phyloP scores from a whole-genome alignment of 2,797 vertebrate genomes.

The Spheniscus humboldti region DNA sequence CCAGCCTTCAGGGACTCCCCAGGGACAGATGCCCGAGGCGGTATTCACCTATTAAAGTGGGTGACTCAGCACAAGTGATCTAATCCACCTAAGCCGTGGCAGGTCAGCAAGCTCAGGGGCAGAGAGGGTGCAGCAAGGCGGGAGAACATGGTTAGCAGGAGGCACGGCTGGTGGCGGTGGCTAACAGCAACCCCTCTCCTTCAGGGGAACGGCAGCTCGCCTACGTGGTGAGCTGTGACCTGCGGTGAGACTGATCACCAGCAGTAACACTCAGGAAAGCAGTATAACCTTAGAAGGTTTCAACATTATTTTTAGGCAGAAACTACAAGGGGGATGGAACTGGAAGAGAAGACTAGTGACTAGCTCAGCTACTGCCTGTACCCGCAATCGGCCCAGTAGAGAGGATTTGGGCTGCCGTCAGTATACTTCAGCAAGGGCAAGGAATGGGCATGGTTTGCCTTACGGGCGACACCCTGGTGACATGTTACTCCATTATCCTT shows the following conservation, averaged over 20 bases:
- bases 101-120: background rate
- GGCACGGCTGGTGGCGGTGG: background rate
- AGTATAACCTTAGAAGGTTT: background rate
- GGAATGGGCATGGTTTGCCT: background rate
- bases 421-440: background rate
- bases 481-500: rapidly evolving
- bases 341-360: background rate
- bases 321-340: background rate
- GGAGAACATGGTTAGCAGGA: background rate
- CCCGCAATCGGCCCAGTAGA: background rate
- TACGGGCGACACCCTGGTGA: rapidly evolving
- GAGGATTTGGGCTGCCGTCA: background rate
- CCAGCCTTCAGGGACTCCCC: background rate
- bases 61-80: background rate
- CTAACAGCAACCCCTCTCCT: background rate
- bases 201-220: background rate
- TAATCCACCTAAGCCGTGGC: background rate
- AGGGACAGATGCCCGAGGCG: background rate
- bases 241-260: background rate
- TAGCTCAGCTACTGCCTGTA: background rate
- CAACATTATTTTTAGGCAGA: background rate
- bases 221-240: rapidly evolving
- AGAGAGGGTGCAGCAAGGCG: background rate
- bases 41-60: background rate
- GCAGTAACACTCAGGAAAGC: rapidly evolving